phyloP scores from a whole-genome alignment of 2,113 vertebrate species.

The Deroptyus accipitrinus region DNA sequence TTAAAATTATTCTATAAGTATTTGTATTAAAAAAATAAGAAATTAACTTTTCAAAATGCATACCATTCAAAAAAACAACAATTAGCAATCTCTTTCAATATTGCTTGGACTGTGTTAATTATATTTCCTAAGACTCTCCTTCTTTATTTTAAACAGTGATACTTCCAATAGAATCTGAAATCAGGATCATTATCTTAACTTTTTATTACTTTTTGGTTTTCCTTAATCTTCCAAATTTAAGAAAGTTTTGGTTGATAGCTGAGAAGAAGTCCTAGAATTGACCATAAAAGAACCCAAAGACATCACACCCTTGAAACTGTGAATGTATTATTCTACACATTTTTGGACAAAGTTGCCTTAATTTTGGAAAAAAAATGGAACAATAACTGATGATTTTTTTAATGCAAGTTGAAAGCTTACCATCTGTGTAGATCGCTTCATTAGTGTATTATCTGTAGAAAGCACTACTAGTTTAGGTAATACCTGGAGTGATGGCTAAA shows the following conservation, averaged over 20 bases:
- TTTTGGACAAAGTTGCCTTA: background rate
- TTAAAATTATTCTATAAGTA: background rate
- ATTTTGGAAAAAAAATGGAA: background rate
- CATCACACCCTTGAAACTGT: background rate
- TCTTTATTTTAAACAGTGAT: background rate
- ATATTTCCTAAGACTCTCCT: background rate
- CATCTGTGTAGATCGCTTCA: constrained; percentile 57
- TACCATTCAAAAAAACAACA: background rate
- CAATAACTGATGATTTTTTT: constrained; percentile 56
- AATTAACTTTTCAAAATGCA: background rate
- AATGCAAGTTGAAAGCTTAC: constrained; percentile 63
- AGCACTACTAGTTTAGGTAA: background rate
- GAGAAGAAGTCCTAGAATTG: background rate
- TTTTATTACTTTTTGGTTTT: background rate
- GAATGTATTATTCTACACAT: background rate
- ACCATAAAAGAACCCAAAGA: background rate
- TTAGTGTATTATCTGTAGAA: constrained; percentile 17
- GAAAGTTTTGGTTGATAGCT: background rate
- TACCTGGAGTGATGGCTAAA: constrained; percentile 33
- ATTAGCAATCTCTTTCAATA: background rate
- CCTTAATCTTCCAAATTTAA: background rate
- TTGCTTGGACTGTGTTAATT: background rate
- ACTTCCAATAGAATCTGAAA: background rate
- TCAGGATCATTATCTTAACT: background rate
- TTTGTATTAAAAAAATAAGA: background rate